These are phyloP conservation scores for Chymomyza costata DNA, from an alignment of 1,140 invertebrate species.

Conservation along the genomic window DNA sequence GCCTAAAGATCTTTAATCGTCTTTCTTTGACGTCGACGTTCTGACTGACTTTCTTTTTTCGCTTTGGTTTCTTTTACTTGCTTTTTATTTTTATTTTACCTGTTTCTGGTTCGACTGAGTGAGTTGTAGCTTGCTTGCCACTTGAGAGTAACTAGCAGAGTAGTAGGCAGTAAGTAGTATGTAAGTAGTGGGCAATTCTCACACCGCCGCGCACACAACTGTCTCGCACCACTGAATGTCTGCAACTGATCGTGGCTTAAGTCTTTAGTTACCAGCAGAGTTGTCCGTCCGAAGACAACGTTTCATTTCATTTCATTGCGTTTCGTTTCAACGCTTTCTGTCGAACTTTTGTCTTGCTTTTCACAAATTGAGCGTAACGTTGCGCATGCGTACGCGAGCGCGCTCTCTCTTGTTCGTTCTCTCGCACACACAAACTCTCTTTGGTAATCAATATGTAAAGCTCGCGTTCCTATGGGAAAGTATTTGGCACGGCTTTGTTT, in stretches of 20 bases:
- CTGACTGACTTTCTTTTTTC: slow-evolving; percentile 40
- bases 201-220: slow-evolving; percentile 73
- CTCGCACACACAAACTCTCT: background rate
- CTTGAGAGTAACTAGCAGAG: too few relatives aligned
- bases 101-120: slow-evolving; percentile 20
- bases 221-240: slow-evolving; percentile 73
- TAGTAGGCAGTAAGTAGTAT: slow-evolving; percentile 12
- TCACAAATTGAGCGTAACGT: background rate
- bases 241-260: slow-evolving; percentile 69
- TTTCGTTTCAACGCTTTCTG: slow-evolving; percentile 52
- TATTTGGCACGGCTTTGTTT: slow-evolving; percentile 64
- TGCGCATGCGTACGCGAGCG: slow-evolving; percentile 1
- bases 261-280: slow-evolving; percentile 69
- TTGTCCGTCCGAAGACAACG: slow-evolving; percentile 19
- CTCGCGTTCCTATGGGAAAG: slow-evolving; percentile 54
- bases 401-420: slow-evolving; percentile 13
- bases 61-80: slow-evolving; percentile 38
- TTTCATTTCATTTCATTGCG: background rate
- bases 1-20: too few relatives aligned
- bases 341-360: background rate
- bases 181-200: slow-evolving; percentile 37
- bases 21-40: too few relatives aligned
- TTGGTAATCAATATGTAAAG: too few relatives aligned
- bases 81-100: slow-evolving; percentile 30
- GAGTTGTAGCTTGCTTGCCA: background rate